Conservation (phyloP, 2,113 vertebrate genomes). For the Pitta sordida region DNA sequence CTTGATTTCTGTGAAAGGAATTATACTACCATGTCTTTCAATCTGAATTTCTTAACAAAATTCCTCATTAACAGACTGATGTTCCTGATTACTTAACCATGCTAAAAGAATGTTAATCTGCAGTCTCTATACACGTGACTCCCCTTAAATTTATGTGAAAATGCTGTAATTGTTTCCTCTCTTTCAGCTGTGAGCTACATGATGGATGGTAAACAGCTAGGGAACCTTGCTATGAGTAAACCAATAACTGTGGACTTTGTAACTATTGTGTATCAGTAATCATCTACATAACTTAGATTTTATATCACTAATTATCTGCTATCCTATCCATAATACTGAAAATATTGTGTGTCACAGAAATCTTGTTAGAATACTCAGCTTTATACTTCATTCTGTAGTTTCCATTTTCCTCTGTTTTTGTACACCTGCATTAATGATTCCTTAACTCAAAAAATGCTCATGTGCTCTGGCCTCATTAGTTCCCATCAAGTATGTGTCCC, state of each 20-base stretch:
- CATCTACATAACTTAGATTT: neutral
- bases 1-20: slow-evolving; percentile 20
- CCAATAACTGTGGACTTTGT: neutral
- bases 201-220: neutral
- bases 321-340: neutral
- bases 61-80: slow-evolving; percentile 35
- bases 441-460: neutral
- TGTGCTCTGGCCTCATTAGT: neutral
- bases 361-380: neutral
- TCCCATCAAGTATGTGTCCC: neutral
- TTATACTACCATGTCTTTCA: neutral
- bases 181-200: neutral
- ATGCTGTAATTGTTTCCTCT: neutral
- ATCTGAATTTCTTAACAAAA: slow-evolving; percentile 16
- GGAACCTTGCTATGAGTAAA: neutral
- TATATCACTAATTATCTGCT: neutral
- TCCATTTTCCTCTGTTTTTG: neutral
- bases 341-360: neutral
- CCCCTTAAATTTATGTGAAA: neutral
- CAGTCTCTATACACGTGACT: neutral
- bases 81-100: slow-evolving; percentile 11
- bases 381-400: neutral
- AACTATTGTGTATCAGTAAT: neutral
- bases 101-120: slow-evolving; percentile 3
- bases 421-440: neutral